phyloP scores from a whole-genome alignment of 1,140 invertebrate species.

The Venturia canescens region DNA sequence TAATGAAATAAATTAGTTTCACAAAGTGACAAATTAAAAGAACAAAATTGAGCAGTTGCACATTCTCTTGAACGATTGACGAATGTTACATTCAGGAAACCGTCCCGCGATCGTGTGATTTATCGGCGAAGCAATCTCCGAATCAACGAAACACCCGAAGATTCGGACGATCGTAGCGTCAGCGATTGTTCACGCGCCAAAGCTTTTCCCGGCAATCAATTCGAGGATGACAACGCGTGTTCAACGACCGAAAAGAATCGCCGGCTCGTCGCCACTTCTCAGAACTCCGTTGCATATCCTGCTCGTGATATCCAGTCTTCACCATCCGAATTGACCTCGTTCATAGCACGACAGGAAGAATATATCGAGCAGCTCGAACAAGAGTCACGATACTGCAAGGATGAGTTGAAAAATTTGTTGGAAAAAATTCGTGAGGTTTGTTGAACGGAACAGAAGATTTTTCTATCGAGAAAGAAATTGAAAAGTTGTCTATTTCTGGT shows the following conservation, averaged over 20 bases:
- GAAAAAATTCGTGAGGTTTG: conserved; percentile 87
- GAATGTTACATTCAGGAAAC: conserved; percentile 52
- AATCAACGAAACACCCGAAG: conserved; percentile 65
- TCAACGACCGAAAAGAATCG: conserved; percentile 38
- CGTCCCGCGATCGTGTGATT: conserved; percentile 50
- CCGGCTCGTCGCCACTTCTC: conserved; percentile 22
- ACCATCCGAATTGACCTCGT: conserved; percentile 81
- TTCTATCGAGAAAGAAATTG: too few relatives aligned
- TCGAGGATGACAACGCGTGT: conserved; percentile 22
- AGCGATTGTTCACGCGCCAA: conserved; percentile 61
- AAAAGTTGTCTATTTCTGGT: too few relatives aligned
- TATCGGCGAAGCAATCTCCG: conserved; percentile 61
- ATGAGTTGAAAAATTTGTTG: conserved; percentile 84
- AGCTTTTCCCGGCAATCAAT: conserved; percentile 56
- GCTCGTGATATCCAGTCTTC: conserved; percentile 52
- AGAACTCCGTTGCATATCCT: conserved; percentile 45
- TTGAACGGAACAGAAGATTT: neutral
- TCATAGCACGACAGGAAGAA: conserved; percentile 89
- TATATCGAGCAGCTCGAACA: conserved; percentile 90
- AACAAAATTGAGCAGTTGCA: neutral
- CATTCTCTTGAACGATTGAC: neutral
- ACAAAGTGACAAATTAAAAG: neutral
- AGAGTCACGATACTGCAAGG: conserved; percentile 87
- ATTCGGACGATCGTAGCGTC: conserved; percentile 65
- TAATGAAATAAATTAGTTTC: too few relatives aligned